A percentile compares a stretch with the other conserved stretches of the same genome.
Conservation (phyloP, 2,113 vertebrate species). For the Acrocephalus kingi region DNA sequence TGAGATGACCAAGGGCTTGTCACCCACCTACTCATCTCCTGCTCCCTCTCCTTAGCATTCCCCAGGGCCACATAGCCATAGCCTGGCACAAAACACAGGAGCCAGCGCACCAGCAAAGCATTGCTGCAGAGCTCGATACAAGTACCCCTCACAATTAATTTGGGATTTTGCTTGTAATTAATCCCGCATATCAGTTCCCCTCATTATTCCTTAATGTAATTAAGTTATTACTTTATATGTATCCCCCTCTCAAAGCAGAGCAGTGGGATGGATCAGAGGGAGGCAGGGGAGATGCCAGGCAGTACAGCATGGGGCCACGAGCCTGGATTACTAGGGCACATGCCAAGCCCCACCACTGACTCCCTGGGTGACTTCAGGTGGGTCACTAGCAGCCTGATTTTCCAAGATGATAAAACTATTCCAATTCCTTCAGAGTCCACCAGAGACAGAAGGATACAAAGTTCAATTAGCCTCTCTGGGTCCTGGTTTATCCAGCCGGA, state of each 20-base stretch:
- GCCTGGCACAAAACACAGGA: not conserved
- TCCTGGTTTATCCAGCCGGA: not conserved
- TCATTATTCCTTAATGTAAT: slow-evolving; percentile 59
- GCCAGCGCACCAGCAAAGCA: not conserved
- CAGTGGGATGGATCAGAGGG: not conserved
- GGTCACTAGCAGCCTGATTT: not conserved
- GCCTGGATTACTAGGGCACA: accelerated
- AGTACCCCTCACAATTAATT: slow-evolving; percentile 19
- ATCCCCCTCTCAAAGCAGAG: not conserved
- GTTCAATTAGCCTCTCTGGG: not conserved
- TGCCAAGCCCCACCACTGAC: not conserved
- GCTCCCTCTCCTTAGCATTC: not conserved
- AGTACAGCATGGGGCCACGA: accelerated
- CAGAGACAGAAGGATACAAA: not conserved
- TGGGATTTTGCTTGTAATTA: slow-evolving; percentile 64
- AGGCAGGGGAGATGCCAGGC: not conserved
- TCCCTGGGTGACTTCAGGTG: not conserved
- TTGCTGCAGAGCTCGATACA: not conserved
- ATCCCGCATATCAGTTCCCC: not conserved
- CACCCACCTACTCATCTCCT: not conserved
- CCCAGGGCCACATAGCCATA: not conserved
- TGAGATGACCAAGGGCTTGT: not conserved
- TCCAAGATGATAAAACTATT: not conserved
- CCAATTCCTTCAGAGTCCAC: not conserved
- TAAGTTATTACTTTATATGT: slow-evolving; percentile 11